phyloP scores from a whole-genome alignment of 2,888 invertebrate genomes.

The Trichacis sp. region DNA sequence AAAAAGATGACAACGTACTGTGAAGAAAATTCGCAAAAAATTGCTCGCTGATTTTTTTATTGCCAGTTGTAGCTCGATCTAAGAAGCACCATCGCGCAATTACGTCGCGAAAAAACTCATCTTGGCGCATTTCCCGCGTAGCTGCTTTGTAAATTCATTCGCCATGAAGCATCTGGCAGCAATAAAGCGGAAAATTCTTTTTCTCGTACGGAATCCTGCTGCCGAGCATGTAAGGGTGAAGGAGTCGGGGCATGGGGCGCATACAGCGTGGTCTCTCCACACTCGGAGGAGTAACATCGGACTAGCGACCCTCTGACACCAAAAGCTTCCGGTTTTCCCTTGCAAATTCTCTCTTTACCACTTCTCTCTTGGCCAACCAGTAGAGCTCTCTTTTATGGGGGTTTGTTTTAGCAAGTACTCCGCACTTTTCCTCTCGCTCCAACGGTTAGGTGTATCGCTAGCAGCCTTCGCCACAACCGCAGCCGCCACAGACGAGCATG shows the following conservation, averaged over 20 bases:
- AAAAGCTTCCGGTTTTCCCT: slow-evolving; percentile 59
- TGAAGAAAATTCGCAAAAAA: too few species aligned
- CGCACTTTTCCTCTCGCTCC: slow-evolving; percentile 34
- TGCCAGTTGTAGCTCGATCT: too few species aligned
- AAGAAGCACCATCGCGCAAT: too few species aligned
- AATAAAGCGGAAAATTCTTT: slow-evolving; percentile 44
- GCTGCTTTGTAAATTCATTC: slow-evolving; percentile 41
- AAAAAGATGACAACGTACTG: too few species aligned
- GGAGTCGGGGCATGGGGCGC: slow-evolving; percentile 3
- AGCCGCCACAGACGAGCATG: slow-evolving; percentile 56
- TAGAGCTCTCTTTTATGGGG: slow-evolving; percentile 57
- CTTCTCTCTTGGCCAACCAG: slow-evolving; percentile 56
- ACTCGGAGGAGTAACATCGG: slow-evolving; percentile 31
- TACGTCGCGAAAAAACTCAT: too few species aligned
- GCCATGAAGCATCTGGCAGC: slow-evolving; percentile 43
- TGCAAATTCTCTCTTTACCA: slow-evolving; percentile 66
- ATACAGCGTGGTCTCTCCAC: slow-evolving; percentile 30
- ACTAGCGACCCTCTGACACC: slow-evolving; percentile 58
- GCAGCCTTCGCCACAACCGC: slow-evolving; percentile 58
- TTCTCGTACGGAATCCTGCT: slow-evolving; percentile 41
- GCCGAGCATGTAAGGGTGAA: slow-evolving; percentile 30
- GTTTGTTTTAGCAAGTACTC: slow-evolving; percentile 64
- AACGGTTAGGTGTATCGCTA: slow-evolving; percentile 47
- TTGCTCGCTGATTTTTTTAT: too few species aligned
- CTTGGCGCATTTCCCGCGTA: slow-evolving; percentile 34